These are phyloP conservation scores for Micronisus gabar DNA, from an alignment of 2,113 vertebrate species.

Conservation along the genomic window DNA sequence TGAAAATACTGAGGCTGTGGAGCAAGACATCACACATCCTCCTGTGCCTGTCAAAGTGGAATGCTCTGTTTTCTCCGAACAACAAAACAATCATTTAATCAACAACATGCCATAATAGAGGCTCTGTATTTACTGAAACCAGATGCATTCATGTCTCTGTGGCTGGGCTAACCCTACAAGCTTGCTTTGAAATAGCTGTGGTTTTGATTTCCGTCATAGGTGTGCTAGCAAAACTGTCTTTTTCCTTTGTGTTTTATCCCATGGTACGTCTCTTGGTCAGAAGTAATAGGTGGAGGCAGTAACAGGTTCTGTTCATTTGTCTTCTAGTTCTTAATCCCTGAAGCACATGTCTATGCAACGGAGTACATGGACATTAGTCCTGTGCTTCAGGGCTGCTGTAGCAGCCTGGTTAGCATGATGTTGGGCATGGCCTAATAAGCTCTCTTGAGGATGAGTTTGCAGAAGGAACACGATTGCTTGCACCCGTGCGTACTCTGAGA, in stretches of 20 bases:
- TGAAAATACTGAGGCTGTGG: neutral
- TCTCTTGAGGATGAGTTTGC: neutral
- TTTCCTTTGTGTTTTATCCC: neutral
- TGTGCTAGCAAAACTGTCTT: neutral
- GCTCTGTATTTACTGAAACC: neutral
- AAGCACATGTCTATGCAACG: accelerated
- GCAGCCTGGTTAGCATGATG: neutral
- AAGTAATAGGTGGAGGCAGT: neutral
- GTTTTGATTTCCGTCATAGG: neutral
- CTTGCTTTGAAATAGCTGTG: neutral
- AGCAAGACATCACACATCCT: neutral
- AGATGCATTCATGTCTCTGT: neutral
- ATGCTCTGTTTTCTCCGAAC: neutral
- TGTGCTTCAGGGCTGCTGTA: neutral
- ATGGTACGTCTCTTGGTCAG: neutral
- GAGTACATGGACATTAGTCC: accelerated
- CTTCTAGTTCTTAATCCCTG: neutral
- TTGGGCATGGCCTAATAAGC: neutral
- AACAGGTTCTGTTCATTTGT: neutral
- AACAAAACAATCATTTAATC: neutral
- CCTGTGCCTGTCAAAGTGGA: neutral
- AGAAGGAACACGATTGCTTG: neutral
- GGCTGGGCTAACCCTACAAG: neutral
- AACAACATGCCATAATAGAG: neutral
- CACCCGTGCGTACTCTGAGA: accelerated